Base-by-base conservation (phyloP, 2,888 invertebrate species). In the Oxyscelio sp. region DNA sequence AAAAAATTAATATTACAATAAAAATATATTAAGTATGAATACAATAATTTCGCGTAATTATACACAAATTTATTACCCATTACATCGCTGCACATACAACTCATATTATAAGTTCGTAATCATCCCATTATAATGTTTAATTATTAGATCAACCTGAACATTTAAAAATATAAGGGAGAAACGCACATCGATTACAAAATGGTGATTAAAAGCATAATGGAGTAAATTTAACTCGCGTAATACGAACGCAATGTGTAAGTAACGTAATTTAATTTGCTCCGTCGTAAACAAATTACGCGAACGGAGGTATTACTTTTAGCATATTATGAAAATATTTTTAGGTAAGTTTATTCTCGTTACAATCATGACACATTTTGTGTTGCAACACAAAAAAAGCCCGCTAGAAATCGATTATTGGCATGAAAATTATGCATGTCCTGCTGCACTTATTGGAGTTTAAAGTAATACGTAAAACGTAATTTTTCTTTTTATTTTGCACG, bases 341-440 rank as follows among this genome's bases (percentile, higher is more conserved):
- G 74, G 74, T 74, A 63, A 74, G 63, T 81, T 81, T 81, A 81
- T 74, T 81, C 68, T 81, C 56, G 74, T 68, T 81, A 70, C 74
- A 68, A 52, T 66, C 71, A 65, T 79, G 61, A 81, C 81, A 81
- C 81, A 68, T 81, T 81, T 81, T 81, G 68, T 81, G 27, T 71
- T 56, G 68, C 68, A 54, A 52, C 65, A 71, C 54, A 61, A 68
- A 74, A 71, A 80, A 80, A 71, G 59, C 58, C 70, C 48, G 66
- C 31, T 56, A 40, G 65, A 73, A 81, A 81, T 81, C 80, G 74
- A 81, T 81, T 81, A 80, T 80, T 73, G 80, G 80, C 80, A 59
- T 74, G 61, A 66, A 74, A 73, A 81, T 81, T 81, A 81, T 81
- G 80, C 80, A 81, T 81, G 74, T 68, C 52, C 80, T 65, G 43